Evolutionary conservation across 2,888 invertebrate genomes (phyloP).

Genomic region (Nomada lathburiana): DNA sequence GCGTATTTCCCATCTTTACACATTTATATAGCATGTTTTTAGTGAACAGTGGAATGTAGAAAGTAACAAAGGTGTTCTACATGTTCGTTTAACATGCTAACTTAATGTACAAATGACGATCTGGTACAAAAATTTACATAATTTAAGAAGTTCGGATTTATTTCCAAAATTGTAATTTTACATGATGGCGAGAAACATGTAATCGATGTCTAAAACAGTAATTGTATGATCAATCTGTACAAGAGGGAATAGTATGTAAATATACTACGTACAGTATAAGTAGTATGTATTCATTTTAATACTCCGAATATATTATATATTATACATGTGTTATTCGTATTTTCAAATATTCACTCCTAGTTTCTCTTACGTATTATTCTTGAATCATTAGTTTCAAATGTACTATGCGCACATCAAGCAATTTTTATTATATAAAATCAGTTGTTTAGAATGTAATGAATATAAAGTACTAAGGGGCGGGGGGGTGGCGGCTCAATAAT

Average conservation of each 20-base stretch:
- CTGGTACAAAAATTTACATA: slow-evolving; percentile 64
- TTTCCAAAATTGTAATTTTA: slow-evolving; percentile 49
- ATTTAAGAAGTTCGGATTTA: slow-evolving; percentile 49
- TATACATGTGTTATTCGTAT: not conserved
- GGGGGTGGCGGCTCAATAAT: not conserved
- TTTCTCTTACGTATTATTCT: not conserved
- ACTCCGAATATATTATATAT: not conserved
- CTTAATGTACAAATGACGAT: slow-evolving; percentile 64
- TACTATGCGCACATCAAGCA: not conserved
- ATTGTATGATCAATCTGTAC: slow-evolving; percentile 48
- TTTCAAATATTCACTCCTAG: slow-evolving; percentile 17
- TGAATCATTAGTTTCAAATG: not conserved
- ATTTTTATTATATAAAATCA: not conserved
- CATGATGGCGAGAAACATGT: slow-evolving; percentile 38
- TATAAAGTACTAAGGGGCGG: not conserved
- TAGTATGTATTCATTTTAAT: slow-evolving; percentile 22
- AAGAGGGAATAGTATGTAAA: slow-evolving; percentile 52
- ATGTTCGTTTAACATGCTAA: slow-evolving; percentile 55
- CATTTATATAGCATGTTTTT: slow-evolving; percentile 42
- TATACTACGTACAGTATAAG: slow-evolving; percentile 43
- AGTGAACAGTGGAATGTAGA: slow-evolving; percentile 30
- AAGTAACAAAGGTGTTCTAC: slow-evolving; percentile 39
- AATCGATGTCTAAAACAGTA: slow-evolving; percentile 30
- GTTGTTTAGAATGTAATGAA: not conserved
- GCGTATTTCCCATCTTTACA: slow-evolving; percentile 28